Evolutionary conservation across 2,888 invertebrate species (phyloP).

Genomic region (Atrina japonica): DNA sequence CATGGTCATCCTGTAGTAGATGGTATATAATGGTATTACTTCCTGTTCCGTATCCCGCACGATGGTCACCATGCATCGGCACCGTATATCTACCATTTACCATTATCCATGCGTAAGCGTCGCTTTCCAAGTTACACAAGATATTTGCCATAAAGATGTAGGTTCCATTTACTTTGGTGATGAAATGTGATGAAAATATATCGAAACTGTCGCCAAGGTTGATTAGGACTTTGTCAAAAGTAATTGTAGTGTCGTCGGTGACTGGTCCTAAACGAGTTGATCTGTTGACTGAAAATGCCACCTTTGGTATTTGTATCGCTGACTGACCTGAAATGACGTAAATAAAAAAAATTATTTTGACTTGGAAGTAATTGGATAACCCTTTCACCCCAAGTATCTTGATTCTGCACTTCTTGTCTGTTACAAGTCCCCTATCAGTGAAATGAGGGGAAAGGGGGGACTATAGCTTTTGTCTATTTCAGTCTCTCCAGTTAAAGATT

Average conservation of each 20-base stretch:
- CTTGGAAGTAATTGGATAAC: too few relatives aligned
- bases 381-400: too few relatives aligned
- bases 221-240: slow-evolving; percentile 75
- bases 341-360: neutral
- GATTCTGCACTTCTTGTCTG: too few relatives aligned
- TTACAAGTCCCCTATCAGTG: too few relatives aligned
- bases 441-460: too few relatives aligned
- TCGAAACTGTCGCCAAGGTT: slow-evolving; percentile 77
- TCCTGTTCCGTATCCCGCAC: slow-evolving; percentile 77
- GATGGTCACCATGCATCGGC: slow-evolving; percentile 77
- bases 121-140: slow-evolving; percentile 73
- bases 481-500: too few relatives aligned
- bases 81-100: slow-evolving; percentile 76
- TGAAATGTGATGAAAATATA: slow-evolving; percentile 76
- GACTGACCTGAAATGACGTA: slow-evolving; percentile 57
- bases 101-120: slow-evolving; percentile 79
- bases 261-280: slow-evolving; percentile 77
- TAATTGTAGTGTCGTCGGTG: slow-evolving; percentile 74
- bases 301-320: slow-evolving; percentile 59
- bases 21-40: slow-evolving; percentile 77
- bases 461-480: too few relatives aligned
- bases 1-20: slow-evolving; percentile 74
- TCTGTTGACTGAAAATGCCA: slow-evolving; percentile 78
- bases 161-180: slow-evolving; percentile 76
- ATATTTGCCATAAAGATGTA: slow-evolving; percentile 78